Evolutionary conservation across 2,888 invertebrate genomes (phyloP).

Genomic region (Subacronicta megacephala): DNA sequence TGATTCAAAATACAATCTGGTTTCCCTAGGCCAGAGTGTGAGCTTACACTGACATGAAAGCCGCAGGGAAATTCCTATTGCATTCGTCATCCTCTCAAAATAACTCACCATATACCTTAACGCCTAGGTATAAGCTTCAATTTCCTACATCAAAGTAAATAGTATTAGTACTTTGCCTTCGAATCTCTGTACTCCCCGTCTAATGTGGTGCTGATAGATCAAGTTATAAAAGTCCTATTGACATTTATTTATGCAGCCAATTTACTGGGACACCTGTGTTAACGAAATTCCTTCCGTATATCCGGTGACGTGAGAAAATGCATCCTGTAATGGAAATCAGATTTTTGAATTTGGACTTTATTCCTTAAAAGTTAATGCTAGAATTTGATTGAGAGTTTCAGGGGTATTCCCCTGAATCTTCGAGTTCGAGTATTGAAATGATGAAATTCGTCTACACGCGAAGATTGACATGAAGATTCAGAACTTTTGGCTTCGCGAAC

Average conservation of each 20-base stretch:
- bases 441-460: constrained; percentile 1
- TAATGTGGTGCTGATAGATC: constrained; percentile 11
- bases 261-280: constrained; percentile 31
- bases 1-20: constrained; percentile 30
- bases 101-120: constrained; percentile 20
- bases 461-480: constrained; percentile 6
- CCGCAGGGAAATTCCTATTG: constrained; percentile 41
- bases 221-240: constrained; percentile 20
- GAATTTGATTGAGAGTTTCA: neutral
- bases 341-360: constrained; percentile 18
- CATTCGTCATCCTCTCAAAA: constrained; percentile 10
- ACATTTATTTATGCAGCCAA: constrained; percentile 30
- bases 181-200: constrained; percentile 6
- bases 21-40: constrained; percentile 15
- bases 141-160: neutral
- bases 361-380: neutral
- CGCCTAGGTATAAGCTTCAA: neutral
- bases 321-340: neutral
- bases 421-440: constrained; percentile 2
- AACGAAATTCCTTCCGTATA: constrained; percentile 35
- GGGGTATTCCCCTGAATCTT: too few species aligned
- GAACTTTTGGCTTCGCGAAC: neutral
- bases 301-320: constrained; percentile 20
- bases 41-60: constrained; percentile 40
- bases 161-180: constrained; percentile 3